phyloP scores from a whole-genome alignment of 2,113 vertebrate species.

The Rhinoderma darwinii region DNA sequence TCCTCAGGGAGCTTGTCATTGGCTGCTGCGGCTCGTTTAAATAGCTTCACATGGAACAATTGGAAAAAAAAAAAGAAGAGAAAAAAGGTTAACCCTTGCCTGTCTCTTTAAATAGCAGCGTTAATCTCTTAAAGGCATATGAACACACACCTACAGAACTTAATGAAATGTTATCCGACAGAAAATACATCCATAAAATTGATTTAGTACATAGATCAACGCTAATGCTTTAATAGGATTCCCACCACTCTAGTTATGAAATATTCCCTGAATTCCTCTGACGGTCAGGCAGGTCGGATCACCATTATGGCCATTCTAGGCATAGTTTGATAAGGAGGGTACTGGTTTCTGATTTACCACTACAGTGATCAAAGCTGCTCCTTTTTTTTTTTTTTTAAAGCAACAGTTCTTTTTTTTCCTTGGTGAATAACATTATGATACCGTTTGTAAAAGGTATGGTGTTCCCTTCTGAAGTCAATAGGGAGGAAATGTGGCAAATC shows the following conservation, averaged over 20 bases:
- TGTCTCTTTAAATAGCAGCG: background rate
- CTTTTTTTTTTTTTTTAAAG: no score
- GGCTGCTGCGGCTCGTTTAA: background rate
- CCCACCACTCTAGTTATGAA: no score
- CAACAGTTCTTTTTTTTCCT: no score
- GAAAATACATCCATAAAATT: background rate
- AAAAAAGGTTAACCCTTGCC: background rate
- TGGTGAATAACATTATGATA: background rate
- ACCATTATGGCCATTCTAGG: background rate
- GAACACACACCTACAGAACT: background rate
- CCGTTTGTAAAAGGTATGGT: background rate
- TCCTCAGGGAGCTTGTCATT: background rate
- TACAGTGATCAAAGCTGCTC: no score
- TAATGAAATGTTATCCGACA: background rate
- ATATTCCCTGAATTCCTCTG: no score
- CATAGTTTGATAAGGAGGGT: background rate
- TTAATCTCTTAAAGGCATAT: background rate
- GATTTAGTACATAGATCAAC: background rate
- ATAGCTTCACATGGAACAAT: background rate
- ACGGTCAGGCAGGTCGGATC: background rate
- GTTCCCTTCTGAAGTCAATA: background rate
- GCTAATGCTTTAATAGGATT: no score
- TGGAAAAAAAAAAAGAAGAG: no score
- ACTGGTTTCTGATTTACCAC: no score
- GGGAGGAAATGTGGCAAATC: background rate